Percentiles rank a stretch among this genome's conserved stretches.
These are phyloP conservation scores for Thecophora atra DNA, from an alignment of 2,888 invertebrate genomes.

Conservation along the genomic window DNA sequence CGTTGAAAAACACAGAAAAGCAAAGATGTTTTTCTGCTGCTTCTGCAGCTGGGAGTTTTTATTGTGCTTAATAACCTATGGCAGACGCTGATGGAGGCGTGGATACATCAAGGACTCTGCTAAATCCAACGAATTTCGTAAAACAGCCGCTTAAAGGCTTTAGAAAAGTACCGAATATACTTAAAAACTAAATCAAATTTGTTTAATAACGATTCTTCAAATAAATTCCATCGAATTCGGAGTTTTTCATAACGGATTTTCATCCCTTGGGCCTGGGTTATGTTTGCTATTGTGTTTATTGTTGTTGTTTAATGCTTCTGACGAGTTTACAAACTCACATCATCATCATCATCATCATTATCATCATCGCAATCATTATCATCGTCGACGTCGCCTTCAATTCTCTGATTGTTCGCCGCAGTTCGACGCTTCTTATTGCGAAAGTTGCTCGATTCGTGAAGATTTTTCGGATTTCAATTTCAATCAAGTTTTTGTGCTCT, in stretches of 20 bases:
- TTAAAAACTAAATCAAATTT: too few species aligned
- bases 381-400: constrained; percentile 30
- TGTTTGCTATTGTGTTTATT: neutral
- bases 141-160: too few species aligned
- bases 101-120: neutral
- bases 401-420: constrained; percentile 28
- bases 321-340: constrained; percentile 6
- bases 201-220: too few species aligned
- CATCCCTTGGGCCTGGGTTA: too few species aligned
- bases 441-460: constrained; percentile 31
- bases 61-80: neutral
- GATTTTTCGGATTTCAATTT: constrained; percentile 36
- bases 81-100: neutral
- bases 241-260: too few species aligned
- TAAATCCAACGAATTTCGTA: neutral
- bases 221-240: too few species aligned
- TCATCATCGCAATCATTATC: constrained; percentile 25
- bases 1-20: neutral
- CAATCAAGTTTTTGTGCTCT: constrained; percentile 28
- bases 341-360: constrained; percentile 31
- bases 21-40: neutral
- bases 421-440: constrained; percentile 32
- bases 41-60: neutral
- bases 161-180: too few species aligned
- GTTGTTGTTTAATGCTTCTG: neutral